Evolutionary conservation across 2,797 vertebrate species (phyloP), one percentile per base, ranked within the genome.

Genomic region (Gymnopithys bicolor): DNA sequence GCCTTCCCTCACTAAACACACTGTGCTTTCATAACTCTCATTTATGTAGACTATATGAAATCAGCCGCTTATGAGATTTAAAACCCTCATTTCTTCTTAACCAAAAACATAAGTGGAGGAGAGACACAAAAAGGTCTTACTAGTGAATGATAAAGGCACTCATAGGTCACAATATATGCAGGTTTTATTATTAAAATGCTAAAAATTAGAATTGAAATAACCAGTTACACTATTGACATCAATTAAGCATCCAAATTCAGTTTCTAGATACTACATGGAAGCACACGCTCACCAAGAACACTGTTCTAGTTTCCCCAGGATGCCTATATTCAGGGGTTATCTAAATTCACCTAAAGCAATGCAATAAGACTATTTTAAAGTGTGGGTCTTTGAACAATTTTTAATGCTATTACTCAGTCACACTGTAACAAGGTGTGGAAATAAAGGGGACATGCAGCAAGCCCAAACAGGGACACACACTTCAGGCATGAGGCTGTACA

Each of bases 1-100:
- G 56, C 91, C 79, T 96, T 95, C 81, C 84, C 74, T 92, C 1
- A 0, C 90, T 62, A 73, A 94, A 94, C 93, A 90, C 28, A 51
- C 60, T 56, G 28, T 76, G 87, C 88, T 95, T 96, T 95, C 91
- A 93, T 89, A 89, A 91, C 48, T 92, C 88, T 94, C 48, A 58
- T 89, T 93, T 89, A 93, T 83, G 71, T 8, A 76, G 77, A 52
- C 75, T 76, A 35, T 43, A 85, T 85, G 80, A 94, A 95, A 87
- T 87, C 86, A 83, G 49, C n/a, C 2, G 0, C 79, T 79, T 89
- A 55, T 32, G 49, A 88, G 76, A 90, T 90, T 94, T 90, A 93
- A 91, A 95, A 6, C 24, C 39, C 66, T 78, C 83, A 76, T 91
- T 95, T 94, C 77, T 91, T 67, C 95, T 73, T 96, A 96, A 95